Conservation (phyloP, 2,888 invertebrate genomes). For the Slavum lentiscoides region DNA sequence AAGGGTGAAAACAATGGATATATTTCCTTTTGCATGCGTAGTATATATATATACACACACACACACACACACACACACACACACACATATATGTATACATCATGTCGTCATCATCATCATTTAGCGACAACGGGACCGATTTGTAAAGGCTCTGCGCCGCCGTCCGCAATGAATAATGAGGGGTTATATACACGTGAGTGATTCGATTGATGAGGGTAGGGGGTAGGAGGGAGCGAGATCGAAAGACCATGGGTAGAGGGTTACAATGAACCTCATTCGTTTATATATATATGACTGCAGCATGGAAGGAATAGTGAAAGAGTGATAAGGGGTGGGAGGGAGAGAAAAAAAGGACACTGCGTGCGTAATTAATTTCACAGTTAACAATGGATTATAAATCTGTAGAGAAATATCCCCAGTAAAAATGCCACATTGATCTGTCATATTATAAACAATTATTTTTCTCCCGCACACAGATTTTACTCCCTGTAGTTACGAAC, state of each 20-base stretch:
- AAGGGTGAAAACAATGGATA: slow-evolving; percentile 48
- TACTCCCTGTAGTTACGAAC: slow-evolving; percentile 25
- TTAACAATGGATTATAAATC: slow-evolving; percentile 51
- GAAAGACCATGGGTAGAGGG: neutral
- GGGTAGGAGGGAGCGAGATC: neutral
- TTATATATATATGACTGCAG: neutral
- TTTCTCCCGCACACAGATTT: neutral
- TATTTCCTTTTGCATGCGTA: slow-evolving; percentile 33
- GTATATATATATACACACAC: too few species aligned
- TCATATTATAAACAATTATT: slow-evolving; percentile 21
- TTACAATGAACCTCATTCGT: slow-evolving; percentile 41
- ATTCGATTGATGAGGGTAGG: too few species aligned
- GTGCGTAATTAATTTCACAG: slow-evolving; percentile 38
- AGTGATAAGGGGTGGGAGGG: neutral
- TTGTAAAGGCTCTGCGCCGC: slow-evolving; percentile 30
- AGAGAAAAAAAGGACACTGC: slow-evolving; percentile 9
- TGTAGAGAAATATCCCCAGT: slow-evolving; percentile 30
- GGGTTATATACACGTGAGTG: neutral
- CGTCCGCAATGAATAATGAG: slow-evolving; percentile 17
- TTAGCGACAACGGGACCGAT: slow-evolving; percentile 47
- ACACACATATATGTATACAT: neutral
- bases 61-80: too few species aligned
- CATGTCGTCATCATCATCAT: slow-evolving; percentile 38
- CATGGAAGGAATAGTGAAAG: too few species aligned
- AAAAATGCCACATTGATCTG: slow-evolving; percentile 42